These are phyloP conservation scores for Drosophila watanabei DNA, from an alignment of 1,140 invertebrate genomes.

Conservation along the genomic window DNA sequence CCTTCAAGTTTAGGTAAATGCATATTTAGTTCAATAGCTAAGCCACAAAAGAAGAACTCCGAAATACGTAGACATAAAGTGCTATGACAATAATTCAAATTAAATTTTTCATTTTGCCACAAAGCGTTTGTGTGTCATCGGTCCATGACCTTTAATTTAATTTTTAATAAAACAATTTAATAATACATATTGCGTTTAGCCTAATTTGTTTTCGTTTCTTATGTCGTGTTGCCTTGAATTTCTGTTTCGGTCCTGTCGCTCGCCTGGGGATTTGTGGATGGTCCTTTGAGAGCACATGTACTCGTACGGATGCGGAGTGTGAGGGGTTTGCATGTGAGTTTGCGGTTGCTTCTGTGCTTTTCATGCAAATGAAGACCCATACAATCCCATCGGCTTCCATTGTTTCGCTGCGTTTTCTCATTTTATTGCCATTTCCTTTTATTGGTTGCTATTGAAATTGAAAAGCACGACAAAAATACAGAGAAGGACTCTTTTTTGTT, in stretches of 20 bases:
- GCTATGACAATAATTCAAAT: neutral
- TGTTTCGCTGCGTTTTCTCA: constrained; percentile 37
- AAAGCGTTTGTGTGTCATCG: neutral
- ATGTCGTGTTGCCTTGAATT: neutral
- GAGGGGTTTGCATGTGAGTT: constrained; percentile 5
- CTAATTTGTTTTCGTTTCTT: constrained; percentile 30
- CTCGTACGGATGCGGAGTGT: constrained; percentile 10
- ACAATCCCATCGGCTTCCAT: constrained; percentile 48
- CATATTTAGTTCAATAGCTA: neutral
- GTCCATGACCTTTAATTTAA: neutral
- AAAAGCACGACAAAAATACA: constrained; percentile 48
- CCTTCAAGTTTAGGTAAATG: neutral
- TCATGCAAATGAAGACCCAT: constrained; percentile 58
- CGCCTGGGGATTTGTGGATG: constrained; percentile 42
- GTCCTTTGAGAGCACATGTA: constrained; percentile 5
- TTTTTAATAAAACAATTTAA: constrained; percentile 42
- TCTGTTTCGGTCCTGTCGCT: constrained; percentile 46
- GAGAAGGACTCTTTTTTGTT: constrained; percentile 14
- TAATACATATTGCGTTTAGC: constrained; percentile 50
- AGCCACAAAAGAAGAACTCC: neutral
- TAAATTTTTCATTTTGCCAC: neutral
- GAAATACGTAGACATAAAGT: neutral
- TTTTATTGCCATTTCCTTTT: constrained; percentile 45
- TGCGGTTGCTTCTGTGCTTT: constrained; percentile 10
- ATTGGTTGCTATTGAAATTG: constrained; percentile 55